Evolutionary conservation across 2,888 invertebrate species (phyloP).

Genomic region (Tetrapedia diversipes): DNA sequence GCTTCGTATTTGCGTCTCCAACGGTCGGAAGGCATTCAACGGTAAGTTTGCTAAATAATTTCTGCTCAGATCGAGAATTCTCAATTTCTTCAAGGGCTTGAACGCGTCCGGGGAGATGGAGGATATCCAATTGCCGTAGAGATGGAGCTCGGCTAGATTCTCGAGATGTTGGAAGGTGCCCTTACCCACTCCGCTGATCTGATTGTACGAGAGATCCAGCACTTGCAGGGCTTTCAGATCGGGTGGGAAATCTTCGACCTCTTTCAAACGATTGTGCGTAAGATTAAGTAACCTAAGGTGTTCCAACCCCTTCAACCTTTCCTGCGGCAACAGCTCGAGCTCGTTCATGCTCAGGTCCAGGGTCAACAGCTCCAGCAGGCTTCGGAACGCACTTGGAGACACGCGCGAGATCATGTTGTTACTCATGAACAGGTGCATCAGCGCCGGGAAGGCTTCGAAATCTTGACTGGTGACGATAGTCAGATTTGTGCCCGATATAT

Average conservation of each 20-base stretch:
- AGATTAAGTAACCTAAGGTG: slow-evolving; percentile 90
- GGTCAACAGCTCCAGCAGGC: slow-evolving; percentile 89
- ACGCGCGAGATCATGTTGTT: slow-evolving; percentile 90
- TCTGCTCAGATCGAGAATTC: slow-evolving; percentile 90
- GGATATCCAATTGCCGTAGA: slow-evolving; percentile 93
- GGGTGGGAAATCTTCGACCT: slow-evolving; percentile 91
- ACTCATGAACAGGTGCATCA: slow-evolving; percentile 89
- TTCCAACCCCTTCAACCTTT: slow-evolving; percentile 91
- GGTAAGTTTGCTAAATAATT: slow-evolving; percentile 93
- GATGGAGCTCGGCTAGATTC: slow-evolving; percentile 89
- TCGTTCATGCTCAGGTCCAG: slow-evolving; percentile 93
- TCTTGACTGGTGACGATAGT: slow-evolving; percentile 93
- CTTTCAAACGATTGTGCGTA: slow-evolving; percentile 92
- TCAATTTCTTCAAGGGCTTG: slow-evolving; percentile 89
- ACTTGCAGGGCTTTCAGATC: slow-evolving; percentile 91
- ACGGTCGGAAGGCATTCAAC: slow-evolving; percentile 89
- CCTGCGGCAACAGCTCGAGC: slow-evolving; percentile 92
- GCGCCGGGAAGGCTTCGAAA: slow-evolving; percentile 91
- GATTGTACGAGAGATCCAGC: slow-evolving; percentile 92
- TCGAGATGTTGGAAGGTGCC: slow-evolving; percentile 90
- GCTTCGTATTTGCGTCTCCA: slow-evolving; percentile 92
- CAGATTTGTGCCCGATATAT: slow-evolving; percentile 91
- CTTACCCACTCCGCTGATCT: slow-evolving; percentile 90
- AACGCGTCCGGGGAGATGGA: slow-evolving; percentile 91
- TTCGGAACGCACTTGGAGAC: slow-evolving; percentile 93